phyloP scores from a whole-genome alignment of 2,888 invertebrate species.

The Ferrisia virgata region DNA sequence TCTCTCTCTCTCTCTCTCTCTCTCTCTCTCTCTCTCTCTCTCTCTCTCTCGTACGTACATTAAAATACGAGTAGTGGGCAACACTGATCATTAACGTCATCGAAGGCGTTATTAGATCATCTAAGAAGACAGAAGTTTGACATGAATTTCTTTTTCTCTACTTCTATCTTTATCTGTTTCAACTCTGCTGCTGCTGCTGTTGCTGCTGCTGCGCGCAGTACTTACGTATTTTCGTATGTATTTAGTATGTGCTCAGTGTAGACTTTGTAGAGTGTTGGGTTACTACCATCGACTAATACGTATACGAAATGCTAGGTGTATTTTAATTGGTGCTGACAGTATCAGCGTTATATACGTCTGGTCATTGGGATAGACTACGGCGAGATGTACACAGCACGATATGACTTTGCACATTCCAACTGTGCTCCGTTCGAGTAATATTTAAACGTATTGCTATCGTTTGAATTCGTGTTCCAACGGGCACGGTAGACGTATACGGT shows the following conservation, averaged over 20 bases:
- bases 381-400: conserved; percentile 37
- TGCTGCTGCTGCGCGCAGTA: neutral
- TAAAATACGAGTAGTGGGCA: neutral
- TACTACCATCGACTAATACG: neutral
- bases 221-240: too few species aligned
- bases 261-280: neutral
- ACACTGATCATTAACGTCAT: conserved; percentile 33
- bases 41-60: too few species aligned
- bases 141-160: neutral
- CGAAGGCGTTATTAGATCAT: conserved; percentile 21
- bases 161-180: neutral
- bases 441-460: conserved; percentile 28
- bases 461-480: neutral
- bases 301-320: conserved; percentile 25
- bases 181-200: too few species aligned
- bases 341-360: conserved; percentile 31
- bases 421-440: conserved; percentile 15
- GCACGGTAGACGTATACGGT: too few species aligned
- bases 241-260: too few species aligned
- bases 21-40: too few species aligned
- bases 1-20: too few species aligned
- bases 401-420: conserved; percentile 43
- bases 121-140: conserved; percentile 28
- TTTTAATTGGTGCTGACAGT: conserved; percentile 44
- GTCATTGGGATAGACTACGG: conserved; percentile 28